phyloP scores from a whole-genome alignment of 2,113 vertebrate species.

The Neogale vison region DNA sequence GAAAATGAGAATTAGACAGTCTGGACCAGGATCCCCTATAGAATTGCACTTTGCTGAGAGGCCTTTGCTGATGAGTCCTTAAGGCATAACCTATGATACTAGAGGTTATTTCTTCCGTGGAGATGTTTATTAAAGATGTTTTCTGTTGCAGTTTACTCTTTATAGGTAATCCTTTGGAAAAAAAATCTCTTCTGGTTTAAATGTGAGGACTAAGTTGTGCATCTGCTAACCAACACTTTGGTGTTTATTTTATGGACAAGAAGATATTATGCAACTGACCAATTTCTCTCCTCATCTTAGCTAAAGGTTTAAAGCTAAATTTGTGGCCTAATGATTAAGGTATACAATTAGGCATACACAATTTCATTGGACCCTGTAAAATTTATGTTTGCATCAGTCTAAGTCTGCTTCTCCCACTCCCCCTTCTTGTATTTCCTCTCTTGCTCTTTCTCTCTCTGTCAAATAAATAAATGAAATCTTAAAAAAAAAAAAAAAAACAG shows the following conservation, averaged over 20 bases:
- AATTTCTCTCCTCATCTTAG: background rate
- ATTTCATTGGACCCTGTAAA: background rate
- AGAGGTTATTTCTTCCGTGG: background rate
- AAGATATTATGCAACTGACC: background rate
- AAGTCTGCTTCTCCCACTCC: too few relatives aligned
- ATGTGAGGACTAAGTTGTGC: background rate
- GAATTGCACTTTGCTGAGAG: background rate
- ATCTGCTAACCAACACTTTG: background rate
- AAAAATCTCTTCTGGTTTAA: background rate
- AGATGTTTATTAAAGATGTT: background rate
- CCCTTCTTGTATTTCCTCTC: too few relatives aligned
- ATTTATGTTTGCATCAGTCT: background rate
- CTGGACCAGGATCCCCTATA: background rate
- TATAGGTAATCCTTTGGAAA: background rate
- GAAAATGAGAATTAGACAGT: slow-evolving; percentile 3
- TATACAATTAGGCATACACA: background rate
- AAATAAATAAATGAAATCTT: too few relatives aligned
- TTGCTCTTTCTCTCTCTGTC: too few relatives aligned
- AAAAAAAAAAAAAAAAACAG: too few relatives aligned
- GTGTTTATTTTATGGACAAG: background rate
- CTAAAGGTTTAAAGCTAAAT: background rate
- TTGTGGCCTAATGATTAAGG: background rate
- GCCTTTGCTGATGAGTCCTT: background rate
- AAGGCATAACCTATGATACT: background rate
- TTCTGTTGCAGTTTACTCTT: background rate